These are phyloP conservation scores for Apamea sordens DNA, from an alignment of 2,888 invertebrate species.

Conservation along the genomic window DNA sequence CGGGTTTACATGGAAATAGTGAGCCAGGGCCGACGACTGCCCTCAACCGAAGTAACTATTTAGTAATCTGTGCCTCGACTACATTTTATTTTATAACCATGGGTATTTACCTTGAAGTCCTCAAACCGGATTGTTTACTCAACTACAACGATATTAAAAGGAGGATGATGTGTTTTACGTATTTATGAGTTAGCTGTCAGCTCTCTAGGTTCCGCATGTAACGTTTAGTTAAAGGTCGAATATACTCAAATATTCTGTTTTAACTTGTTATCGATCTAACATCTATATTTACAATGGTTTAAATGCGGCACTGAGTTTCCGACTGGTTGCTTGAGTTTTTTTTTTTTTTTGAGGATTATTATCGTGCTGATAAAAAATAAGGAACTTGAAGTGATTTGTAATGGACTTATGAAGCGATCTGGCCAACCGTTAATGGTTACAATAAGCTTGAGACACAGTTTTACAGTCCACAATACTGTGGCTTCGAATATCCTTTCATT, in stretches of 20 bases:
- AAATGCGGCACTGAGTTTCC: background rate
- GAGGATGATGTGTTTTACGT: constrained; percentile 18
- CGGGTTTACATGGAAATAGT: constrained; percentile 15
- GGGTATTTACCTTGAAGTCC: constrained; percentile 5
- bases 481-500: background rate
- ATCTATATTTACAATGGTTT: background rate
- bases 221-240: background rate
- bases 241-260: background rate
- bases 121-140: constrained; percentile 25
- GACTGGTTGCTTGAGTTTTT: constrained; percentile 12
- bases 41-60: no score
- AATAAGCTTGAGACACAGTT: background rate
- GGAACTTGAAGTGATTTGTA: background rate
- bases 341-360: background rate
- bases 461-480: background rate
- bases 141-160: background rate
- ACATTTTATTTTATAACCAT: constrained; percentile 11
- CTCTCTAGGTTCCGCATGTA: background rate
- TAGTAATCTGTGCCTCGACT: no score
- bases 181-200: background rate
- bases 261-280: background rate
- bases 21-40: constrained; percentile 43
- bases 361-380: background rate
- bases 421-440: background rate
- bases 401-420: background rate